A percentile compares a stretch with the other conserved stretches of the same genome.
Evolutionary conservation across 2,113 vertebrate genomes (phyloP).

Genomic region (Tachuris rubrigastra): DNA sequence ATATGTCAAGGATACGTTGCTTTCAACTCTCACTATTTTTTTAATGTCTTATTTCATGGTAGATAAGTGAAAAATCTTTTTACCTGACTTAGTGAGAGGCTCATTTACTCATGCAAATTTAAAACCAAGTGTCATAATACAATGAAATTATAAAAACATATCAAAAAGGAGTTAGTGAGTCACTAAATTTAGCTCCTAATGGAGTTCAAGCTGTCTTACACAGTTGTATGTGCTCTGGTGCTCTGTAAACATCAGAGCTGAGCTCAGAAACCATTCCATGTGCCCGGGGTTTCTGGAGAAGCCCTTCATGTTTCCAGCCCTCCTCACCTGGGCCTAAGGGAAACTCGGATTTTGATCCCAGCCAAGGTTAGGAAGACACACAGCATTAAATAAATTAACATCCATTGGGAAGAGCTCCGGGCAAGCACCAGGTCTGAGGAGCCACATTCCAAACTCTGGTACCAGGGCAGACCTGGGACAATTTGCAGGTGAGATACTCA

Average conservation of each 20-base stretch:
- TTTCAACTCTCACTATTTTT: constrained; percentile 28
- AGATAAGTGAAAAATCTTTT: constrained; percentile 56
- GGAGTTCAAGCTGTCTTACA: constrained; percentile 21
- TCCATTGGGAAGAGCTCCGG: fast-evolving
- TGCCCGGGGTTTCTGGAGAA: neutral
- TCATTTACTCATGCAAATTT: constrained; percentile 65
- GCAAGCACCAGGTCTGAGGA: neutral
- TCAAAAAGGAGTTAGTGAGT: constrained; percentile 55
- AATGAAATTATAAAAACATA: constrained; percentile 65
- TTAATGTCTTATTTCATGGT: constrained; percentile 50
- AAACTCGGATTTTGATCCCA: neutral
- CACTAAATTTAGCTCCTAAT: constrained; percentile 60
- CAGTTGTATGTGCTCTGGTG: neutral
- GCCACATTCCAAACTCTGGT: neutral
- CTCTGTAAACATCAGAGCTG: constrained; percentile 10
- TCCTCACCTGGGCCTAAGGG: neutral
- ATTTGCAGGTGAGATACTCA: neutral
- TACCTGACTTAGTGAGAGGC: constrained; percentile 52
- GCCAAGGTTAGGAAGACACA: neutral
- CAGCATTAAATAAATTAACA: neutral
- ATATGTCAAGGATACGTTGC: constrained; percentile 30
- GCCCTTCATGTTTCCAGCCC: neutral
- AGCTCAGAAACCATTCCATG: neutral
- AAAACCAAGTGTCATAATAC: constrained; percentile 70
- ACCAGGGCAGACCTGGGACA: neutral